Percentiles rank a stretch among this genome's conserved stretches.
These are phyloP conservation scores for Entomyzon cyanotis DNA, from an alignment of 2,113 vertebrate genomes.

Conservation along the genomic window DNA sequence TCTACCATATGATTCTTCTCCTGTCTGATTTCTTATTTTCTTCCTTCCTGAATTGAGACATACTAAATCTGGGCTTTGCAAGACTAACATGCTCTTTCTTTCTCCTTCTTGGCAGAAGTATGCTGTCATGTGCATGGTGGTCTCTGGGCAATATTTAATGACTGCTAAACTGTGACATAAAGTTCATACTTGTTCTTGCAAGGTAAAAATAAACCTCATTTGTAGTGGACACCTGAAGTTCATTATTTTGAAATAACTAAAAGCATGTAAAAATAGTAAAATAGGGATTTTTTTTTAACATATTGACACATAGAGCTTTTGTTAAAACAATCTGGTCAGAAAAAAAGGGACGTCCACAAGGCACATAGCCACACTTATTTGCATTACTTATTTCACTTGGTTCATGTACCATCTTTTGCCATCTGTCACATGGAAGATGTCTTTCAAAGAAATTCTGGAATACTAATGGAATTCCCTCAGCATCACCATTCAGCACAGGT, in stretches of 20 bases:
- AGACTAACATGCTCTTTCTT: background rate
- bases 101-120: background rate
- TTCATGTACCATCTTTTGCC: background rate
- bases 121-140: background rate
- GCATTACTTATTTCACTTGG: constrained; percentile 36
- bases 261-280: background rate
- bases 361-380: background rate
- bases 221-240: background rate
- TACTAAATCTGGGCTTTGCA: background rate
- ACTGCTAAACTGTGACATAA: background rate
- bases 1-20: background rate
- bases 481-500: constrained; percentile 47
- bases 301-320: background rate
- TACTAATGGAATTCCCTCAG: constrained; percentile 47
- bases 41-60: constrained; percentile 18
- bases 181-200: background rate
- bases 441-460: constrained; percentile 53
- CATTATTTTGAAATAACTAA: background rate
- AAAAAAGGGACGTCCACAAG: background rate
- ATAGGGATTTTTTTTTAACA: background rate
- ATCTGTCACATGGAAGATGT: constrained; percentile 36
- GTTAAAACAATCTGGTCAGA: background rate
- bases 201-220: background rate
- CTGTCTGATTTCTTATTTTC: constrained; percentile 17
- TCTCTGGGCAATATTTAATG: background rate